Evolutionary conservation across 2,113 vertebrate genomes (phyloP), one percentile per base, ranked within the genome.

Genomic region (Oryzias javanicus): DNA sequence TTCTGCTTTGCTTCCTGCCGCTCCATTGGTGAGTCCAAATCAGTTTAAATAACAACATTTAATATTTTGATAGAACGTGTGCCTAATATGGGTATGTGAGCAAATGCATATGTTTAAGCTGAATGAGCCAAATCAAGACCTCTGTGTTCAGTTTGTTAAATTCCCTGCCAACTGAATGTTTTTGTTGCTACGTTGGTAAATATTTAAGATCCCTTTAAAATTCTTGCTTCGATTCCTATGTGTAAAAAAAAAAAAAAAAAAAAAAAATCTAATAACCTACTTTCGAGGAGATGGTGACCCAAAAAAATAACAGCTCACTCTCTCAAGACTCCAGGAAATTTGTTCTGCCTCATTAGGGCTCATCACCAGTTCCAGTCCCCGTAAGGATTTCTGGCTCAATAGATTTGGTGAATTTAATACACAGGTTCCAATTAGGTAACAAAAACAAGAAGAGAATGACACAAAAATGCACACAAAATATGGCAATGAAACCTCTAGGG

Each of bases 11-110:
- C 60, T 82, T 25, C 84, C 83, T 51, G 65, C 55, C 3, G 66
- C 64, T 49, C 83, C 88, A 49, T 49, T 45, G 72, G 86, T 89
- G 58, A 89, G 86, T 86, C 25, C 4, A 70, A 41, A 76, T 64
- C 1, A 5, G 58, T 67, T 73, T 1, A 72, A 57, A 56, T 66
- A 17, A 16, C 25, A 18, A 49, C 35, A 58, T 61, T 67, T 64
- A 16, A 22, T 35, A 60, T 51, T 60, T 63, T 57, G 17, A 48
- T n/a, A 18, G 48, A 19, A 45, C 2, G n/a, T 45, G 46, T 57
- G 45, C 41, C 24, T 41, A 55, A 15, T 65, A 55, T 58, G 17
- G 20, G 10, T 49, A 6, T 49, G 47, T 41, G 60, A 55, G 29
- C 16, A 60, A 52, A 5, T 8, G 20, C 12, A 12, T 41, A 44